These are phyloP conservation scores for Lophotriccus pileatus DNA, from an alignment of 2,797 vertebrate genomes.

Conservation along the genomic window DNA sequence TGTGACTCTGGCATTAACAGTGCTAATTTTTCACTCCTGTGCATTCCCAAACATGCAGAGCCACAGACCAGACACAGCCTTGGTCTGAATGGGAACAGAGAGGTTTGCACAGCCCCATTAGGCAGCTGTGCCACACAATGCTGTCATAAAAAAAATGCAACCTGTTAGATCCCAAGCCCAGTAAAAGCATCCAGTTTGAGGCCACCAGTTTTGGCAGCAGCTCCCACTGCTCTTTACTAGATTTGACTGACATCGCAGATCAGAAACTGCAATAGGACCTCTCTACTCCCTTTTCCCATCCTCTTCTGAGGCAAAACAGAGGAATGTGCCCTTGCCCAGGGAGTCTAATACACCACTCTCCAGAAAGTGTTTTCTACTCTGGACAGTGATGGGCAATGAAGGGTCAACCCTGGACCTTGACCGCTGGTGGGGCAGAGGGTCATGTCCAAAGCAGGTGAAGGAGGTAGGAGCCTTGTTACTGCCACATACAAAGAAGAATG, in stretches of 20 bases:
- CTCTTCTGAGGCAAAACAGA: neutral
- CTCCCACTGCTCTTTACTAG: neutral
- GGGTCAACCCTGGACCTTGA: neutral
- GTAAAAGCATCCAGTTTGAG: neutral
- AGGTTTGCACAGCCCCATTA: neutral
- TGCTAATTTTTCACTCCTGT: neutral
- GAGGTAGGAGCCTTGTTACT: neutral
- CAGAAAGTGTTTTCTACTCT: neutral
- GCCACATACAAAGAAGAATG: neutral
- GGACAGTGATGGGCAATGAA: rapidly evolving
- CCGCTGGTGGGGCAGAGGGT: neutral
- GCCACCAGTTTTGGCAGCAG: neutral
- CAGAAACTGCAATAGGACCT: neutral
- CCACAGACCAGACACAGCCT: neutral
- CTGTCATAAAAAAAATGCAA: rapidly evolving
- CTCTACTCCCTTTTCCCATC: neutral
- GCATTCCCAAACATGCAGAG: neutral
- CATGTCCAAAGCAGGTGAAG: neutral
- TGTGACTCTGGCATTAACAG: neutral
- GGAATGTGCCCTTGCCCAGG: neutral
- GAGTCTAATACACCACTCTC: neutral
- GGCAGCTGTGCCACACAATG: neutral
- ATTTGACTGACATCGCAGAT: neutral
- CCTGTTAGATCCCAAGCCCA: neutral
- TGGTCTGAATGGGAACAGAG: rapidly evolving